These are phyloP conservation scores for Laspeyria flexula DNA, from an alignment of 2,888 invertebrate genomes.

Conservation along the genomic window DNA sequence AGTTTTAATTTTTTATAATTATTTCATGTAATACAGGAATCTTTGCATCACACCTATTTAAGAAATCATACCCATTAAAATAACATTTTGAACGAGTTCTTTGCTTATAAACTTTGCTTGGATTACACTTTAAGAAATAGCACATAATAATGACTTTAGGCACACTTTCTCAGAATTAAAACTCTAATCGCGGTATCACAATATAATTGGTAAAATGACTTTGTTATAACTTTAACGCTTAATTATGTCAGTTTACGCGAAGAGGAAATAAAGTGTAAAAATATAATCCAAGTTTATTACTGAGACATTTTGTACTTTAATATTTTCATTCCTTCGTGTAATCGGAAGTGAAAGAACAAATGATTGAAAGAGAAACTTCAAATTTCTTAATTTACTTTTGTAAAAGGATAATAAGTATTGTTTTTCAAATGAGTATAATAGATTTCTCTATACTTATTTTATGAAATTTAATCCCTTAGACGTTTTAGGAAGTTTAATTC, in stretches of 20 bases:
- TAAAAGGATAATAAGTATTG: constrained; percentile 68
- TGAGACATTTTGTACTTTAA: constrained; percentile 56
- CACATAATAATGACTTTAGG: constrained; percentile 1
- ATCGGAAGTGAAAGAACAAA: constrained; percentile 65
- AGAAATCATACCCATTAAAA: too few relatives aligned
- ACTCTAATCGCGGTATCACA: constrained; percentile 47
- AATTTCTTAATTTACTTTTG: constrained; percentile 67
- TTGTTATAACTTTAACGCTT: constrained; percentile 53
- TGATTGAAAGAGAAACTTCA: constrained; percentile 57
- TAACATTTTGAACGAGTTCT: too few relatives aligned
- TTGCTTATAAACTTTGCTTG: background rate
- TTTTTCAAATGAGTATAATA: constrained; percentile 55
- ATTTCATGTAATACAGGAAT: too few relatives aligned
- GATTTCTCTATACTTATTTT: constrained; percentile 45
- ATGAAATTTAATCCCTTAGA: constrained; percentile 19
- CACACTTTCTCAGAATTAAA: constrained; percentile 30
- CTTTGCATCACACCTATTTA: too few relatives aligned
- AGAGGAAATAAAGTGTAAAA: constrained; percentile 51
- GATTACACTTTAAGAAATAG: background rate
- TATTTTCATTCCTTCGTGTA: constrained; percentile 57
- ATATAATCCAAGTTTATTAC: constrained; percentile 52
- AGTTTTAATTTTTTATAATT: too few relatives aligned
- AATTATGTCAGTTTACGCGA: constrained; percentile 52
- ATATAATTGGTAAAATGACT: constrained; percentile 53
- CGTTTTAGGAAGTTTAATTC: constrained; percentile 8